These are phyloP conservation scores for Brachionus rotundiformis DNA, from an alignment of 1,140 invertebrate genomes.

Conservation along the genomic window DNA sequence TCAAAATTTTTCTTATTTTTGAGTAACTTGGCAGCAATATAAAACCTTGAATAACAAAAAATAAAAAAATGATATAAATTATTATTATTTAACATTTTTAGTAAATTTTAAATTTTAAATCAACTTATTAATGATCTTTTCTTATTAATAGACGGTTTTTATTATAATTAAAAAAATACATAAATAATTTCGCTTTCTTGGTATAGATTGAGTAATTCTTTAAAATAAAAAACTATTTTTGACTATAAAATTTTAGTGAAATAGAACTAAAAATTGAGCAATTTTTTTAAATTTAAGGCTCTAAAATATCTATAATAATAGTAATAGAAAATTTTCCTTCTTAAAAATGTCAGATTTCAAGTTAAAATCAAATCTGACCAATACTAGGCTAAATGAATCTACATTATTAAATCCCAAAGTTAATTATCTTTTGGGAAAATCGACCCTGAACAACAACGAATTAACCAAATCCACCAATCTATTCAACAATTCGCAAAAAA, in stretches of 20 bases:
- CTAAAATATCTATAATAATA: not conserved
- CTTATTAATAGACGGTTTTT: too few species aligned
- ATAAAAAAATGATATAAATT: too few species aligned
- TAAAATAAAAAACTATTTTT: too few species aligned
- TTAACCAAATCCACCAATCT: not conserved
- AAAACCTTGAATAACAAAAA: too few species aligned
- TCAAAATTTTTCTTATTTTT: too few species aligned
- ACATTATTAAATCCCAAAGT: not conserved
- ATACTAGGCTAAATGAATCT: not conserved
- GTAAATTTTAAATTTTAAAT: too few species aligned
- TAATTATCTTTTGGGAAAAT: not conserved
- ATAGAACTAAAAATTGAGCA: not conserved
- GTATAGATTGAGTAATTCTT: not conserved
- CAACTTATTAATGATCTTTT: too few species aligned
- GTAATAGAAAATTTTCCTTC: too few species aligned
- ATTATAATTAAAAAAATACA: too few species aligned
- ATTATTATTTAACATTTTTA: too few species aligned
- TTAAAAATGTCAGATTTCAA: not conserved
- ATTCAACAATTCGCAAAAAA: not conserved
- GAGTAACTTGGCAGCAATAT: too few species aligned
- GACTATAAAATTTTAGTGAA: too few species aligned
- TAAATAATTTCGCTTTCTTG: not conserved
- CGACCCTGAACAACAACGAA: not conserved
- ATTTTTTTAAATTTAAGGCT: not conserved
- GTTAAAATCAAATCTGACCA: not conserved